phyloP scores from a whole-genome alignment of 2,888 invertebrate genomes.

The Protophormia terraenovae region DNA sequence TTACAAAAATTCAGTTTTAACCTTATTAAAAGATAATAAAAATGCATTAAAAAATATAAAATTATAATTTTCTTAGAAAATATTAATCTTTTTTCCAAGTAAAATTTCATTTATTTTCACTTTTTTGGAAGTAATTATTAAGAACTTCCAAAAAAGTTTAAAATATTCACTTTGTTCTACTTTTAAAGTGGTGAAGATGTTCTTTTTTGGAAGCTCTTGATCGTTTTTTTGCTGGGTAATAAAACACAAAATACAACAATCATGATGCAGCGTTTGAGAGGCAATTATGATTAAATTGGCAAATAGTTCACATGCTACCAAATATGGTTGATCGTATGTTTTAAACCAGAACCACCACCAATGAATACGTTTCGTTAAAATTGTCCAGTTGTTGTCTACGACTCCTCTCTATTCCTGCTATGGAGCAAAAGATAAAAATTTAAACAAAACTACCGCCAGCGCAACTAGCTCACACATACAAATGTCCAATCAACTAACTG shows the following conservation, averaged over 20 bases:
- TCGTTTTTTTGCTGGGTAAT: too few species aligned
- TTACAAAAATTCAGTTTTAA: too few species aligned
- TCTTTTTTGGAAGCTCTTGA: too few species aligned
- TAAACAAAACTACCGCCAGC: conserved; percentile 58
- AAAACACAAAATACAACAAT: conserved; percentile 32
- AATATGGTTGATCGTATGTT: conserved; percentile 67
- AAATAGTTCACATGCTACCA: conserved; percentile 72
- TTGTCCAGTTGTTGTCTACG: background rate
- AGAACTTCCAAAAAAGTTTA: too few species aligned
- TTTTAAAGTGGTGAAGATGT: too few species aligned
- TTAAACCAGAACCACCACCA: conserved; percentile 61
- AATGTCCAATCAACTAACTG: conserved; percentile 5
- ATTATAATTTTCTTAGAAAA: too few species aligned
- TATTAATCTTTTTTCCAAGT: too few species aligned
- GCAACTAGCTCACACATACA: conserved; percentile 23
- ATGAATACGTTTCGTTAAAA: conserved; percentile 32
- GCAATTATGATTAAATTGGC: conserved; percentile 72
- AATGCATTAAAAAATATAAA: too few species aligned
- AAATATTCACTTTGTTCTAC: too few species aligned
- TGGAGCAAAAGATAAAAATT: conserved; percentile 38
- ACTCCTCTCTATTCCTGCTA: conserved; percentile 8
- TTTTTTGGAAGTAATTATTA: too few species aligned
- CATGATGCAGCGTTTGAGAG: conserved; percentile 67
- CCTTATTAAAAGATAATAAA: too few species aligned
- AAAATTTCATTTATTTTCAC: too few species aligned